Conservation (phyloP, 2,113 vertebrate genomes). For the Opisthocomus hoazin region DNA sequence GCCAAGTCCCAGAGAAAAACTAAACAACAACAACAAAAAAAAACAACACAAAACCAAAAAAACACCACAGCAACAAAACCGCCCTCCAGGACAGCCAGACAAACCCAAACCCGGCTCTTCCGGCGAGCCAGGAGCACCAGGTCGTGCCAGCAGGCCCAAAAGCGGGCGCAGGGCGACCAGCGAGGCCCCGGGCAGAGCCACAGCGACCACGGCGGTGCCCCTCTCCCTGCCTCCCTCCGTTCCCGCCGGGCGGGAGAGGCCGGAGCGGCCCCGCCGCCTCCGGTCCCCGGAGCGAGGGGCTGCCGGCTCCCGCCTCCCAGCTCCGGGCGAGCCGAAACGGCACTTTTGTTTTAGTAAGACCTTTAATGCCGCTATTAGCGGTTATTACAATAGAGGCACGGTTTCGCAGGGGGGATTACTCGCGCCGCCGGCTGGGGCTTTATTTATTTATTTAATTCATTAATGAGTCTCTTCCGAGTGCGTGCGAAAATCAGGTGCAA, state of each 20-base stretch:
- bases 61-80: no score
- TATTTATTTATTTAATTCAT: not conserved
- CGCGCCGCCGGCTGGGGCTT: not conserved
- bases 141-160: not conserved
- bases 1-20: not conserved
- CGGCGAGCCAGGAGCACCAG: not conserved
- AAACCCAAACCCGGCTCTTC: not conserved
- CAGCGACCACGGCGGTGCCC: not conserved
- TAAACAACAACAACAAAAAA: accelerated
- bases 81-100: not conserved
- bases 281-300: not conserved
- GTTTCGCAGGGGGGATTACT: not conserved
- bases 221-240: not conserved
- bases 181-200: not conserved
- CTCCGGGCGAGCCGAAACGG: not conserved
- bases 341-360: not conserved
- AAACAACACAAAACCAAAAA: no score
- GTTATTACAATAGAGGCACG: not conserved
- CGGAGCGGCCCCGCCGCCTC: not conserved
- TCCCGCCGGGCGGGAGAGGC: not conserved
- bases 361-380: not conserved
- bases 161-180: not conserved
- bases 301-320: not conserved
- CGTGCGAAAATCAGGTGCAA: not conserved
- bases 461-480: not conserved